Conservation (phyloP, 2,888 invertebrate species). For the Rutpela maculata region DNA sequence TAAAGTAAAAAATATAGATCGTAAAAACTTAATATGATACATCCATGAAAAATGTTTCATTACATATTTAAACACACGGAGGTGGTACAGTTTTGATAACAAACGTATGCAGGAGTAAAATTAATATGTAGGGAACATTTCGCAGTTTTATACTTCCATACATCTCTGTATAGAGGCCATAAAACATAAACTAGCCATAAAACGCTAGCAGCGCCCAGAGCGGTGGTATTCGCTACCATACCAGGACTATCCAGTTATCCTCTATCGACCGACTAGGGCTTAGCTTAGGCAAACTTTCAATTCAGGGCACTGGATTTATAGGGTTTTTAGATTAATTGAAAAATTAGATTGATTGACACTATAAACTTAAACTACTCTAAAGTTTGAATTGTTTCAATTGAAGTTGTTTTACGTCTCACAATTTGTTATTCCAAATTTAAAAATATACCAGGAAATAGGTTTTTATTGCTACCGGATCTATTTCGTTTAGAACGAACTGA, state of each 20-base stretch:
- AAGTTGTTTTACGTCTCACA: constrained; percentile 1
- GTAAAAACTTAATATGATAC: constrained; percentile 43
- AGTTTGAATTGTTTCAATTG: constrained; percentile 25
- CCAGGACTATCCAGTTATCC: constrained; percentile 45
- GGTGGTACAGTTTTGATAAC: constrained; percentile 62
- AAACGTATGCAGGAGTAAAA: constrained; percentile 68
- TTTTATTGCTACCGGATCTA: background rate
- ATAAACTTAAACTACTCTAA: constrained; percentile 18
- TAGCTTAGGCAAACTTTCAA: constrained; percentile 58
- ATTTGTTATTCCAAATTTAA: background rate
- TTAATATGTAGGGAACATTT: constrained; percentile 70
- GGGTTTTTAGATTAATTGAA: constrained; percentile 51
- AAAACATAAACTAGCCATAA: constrained; percentile 71
- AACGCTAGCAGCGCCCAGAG: constrained; percentile 58
- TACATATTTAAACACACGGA: constrained; percentile 53
- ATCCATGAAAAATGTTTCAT: constrained; percentile 57
- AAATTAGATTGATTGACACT: constrained; percentile 42
- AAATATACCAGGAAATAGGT: background rate
- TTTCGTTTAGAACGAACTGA: background rate
- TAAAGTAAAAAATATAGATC: constrained; percentile 18
- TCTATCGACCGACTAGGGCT: constrained; percentile 58
- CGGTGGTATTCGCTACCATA: constrained; percentile 54
- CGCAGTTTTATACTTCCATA: constrained; percentile 69
- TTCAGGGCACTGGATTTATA: constrained; percentile 52
- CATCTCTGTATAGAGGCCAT: constrained; percentile 68